Base-by-base conservation (phyloP, 2,113 vertebrate genomes). In the Arenaria interpres region DNA sequence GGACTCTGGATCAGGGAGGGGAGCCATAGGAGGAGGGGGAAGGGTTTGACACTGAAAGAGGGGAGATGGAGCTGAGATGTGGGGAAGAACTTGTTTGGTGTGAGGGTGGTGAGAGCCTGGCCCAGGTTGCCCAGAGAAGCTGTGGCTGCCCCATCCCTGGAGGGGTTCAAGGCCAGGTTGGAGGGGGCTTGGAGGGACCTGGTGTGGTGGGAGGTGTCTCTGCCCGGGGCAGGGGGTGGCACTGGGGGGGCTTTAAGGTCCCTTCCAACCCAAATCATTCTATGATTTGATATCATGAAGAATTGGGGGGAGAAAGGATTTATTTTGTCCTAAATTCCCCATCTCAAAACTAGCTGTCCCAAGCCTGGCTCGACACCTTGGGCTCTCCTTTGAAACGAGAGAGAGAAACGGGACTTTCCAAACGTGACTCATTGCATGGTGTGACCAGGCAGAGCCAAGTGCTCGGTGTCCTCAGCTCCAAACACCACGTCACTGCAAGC, bases 391-490 rank as follows among this genome's bases (percentile, higher is more conserved):
- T 2, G 10, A 30, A 54, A 62, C 0, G 5, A 54, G 62, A 9
- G 16, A 39, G 20, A 41, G 57, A 76, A 76, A n/a, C 0, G 2
- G 15, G 45, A 86, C 59, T 39, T 51, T 22, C 54, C 59, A 53
- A 74, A 33, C 0, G 2, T 1, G 12, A 51, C 13, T 20, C 57
- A 4, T 3, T 8, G 23, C 46, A 30, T 25, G 19, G 11, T 6
- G 19, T 0, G 4, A 60, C 16, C 41, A 41, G 64, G 68, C 16
- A 39, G 59, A 77, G 68, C 54, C 1, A 56, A 71, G 51, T 3
- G 27, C 27, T 50, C 5, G 2, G 35, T 13, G n/a, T 18, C 33
- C 24, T 33, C 25, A 71, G 2, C 72, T 75, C 80, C 48, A 39
- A 33, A 5, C 57, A 57, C 7, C 14, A 24, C 14, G 5, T 2